A percentile compares a stretch with the other conserved stretches of the same genome.
phyloP scores from a whole-genome alignment of 2,113 vertebrate species.

The Anolis sagrei region DNA sequence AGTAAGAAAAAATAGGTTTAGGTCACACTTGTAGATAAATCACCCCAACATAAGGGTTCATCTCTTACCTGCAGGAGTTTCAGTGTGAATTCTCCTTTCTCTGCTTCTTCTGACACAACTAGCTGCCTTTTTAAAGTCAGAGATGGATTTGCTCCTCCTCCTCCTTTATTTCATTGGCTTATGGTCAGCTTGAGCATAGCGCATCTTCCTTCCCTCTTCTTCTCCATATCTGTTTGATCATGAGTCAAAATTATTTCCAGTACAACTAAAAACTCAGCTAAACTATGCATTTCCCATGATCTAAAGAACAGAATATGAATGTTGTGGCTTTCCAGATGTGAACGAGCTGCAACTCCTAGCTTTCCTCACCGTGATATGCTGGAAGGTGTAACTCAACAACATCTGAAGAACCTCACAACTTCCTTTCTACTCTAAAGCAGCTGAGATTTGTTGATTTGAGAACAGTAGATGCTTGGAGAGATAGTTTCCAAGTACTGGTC shows the following conservation, averaged over 20 bases:
- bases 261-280: background rate
- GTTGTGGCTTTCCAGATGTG: too few species aligned
- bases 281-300: background rate
- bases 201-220: background rate
- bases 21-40: background rate
- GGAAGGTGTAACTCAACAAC: too few species aligned
- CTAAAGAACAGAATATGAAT: too few species aligned
- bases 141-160: background rate
- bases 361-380: too few species aligned
- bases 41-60: background rate
- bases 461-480: too few species aligned
- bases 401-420: too few species aligned
- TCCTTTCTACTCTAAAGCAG: too few species aligned
- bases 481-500: too few species aligned
- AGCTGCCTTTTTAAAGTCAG: conserved; percentile 11
- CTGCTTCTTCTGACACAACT: background rate
- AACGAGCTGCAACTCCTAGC: too few species aligned
- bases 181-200: background rate
- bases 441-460: too few species aligned
- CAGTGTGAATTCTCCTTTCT: background rate
- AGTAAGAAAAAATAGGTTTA: background rate
- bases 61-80: background rate
- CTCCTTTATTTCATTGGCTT: background rate
- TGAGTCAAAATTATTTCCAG: background rate
- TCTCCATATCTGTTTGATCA: background rate